Evolutionary conservation across 2,797 vertebrate genomes (phyloP), one percentile per base, ranked within the genome.

Genomic region (Coregonus ussuriensis): DNA sequence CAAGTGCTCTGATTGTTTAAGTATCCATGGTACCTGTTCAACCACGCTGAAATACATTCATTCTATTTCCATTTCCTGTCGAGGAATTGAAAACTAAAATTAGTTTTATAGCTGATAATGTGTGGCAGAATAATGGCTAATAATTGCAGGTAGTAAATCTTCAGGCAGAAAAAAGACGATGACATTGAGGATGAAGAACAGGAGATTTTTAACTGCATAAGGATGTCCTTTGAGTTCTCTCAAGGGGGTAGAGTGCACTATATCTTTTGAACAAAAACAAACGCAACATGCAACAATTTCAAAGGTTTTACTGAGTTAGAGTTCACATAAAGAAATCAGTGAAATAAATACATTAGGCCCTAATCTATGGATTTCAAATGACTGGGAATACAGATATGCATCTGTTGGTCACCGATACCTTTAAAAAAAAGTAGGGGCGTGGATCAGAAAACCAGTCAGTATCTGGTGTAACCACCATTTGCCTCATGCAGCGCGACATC

Each of bases 11-110:
- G 66, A 81, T 76, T 79, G 75, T 74, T 77, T 80, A 54, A 77
- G 77, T 79, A 82, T 79, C 68, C 85, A 81, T 78, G 81, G 78
- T 76, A 88, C 74, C 77, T 84, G 77, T 82, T 86, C 80, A 89
- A 76, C 41, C 81, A 82, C 80, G 73, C 73, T 77, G 79, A 54
- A 77, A 84, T 69, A 25, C 31, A 33, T 76, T 79, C 71, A 77
- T 79, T 16, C 76, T 29, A 67, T 84, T 83, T 81, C 79, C 74
- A 84, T 85, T 86, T 41, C 54, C 69, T 47, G 3, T 80, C 1
- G 37, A n/a, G 67, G 78, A 85, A 84, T 37, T 72, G 65, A 74
- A 73, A 81, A 54, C 63, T 16, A 70, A 68, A 15, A 31, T 29
- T 1, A 13, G 7, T 15, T 66, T 4, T 4, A 15, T 15, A 4